phyloP scores from a whole-genome alignment of 2,113 vertebrate genomes.

The Amazona vittata region DNA sequence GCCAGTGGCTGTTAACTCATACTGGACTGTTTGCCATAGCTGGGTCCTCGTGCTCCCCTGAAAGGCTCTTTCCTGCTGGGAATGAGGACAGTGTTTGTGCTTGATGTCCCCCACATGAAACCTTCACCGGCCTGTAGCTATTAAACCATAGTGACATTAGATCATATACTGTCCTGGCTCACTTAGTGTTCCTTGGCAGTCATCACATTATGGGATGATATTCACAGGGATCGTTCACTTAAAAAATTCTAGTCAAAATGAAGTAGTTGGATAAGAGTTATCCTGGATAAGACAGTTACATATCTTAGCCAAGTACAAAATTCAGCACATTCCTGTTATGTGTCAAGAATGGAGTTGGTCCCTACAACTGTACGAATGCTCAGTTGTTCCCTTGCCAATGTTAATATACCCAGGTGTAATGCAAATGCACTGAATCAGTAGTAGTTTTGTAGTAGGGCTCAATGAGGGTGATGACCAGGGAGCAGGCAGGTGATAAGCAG shows the following conservation, averaged over 20 bases:
- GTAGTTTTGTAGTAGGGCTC: not conserved
- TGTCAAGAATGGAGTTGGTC: not conserved
- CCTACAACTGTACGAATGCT: not conserved
- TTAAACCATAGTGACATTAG: too few relatives aligned
- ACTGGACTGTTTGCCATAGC: accelerated
- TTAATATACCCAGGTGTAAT: not conserved
- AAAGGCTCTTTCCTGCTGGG: not conserved
- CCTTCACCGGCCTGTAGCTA: not conserved
- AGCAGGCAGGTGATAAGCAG: not conserved
- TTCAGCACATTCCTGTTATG: accelerated
- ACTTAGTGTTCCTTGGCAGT: not conserved
- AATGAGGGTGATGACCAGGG: not conserved
- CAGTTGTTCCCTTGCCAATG: not conserved
- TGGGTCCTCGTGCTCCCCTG: not conserved
- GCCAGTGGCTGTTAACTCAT: not conserved
- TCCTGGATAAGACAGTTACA: not conserved
- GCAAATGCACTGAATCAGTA: not conserved
- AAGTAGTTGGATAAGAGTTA: not conserved
- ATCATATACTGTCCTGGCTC: not conserved
- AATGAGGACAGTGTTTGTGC: not conserved
- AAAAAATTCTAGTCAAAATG: not conserved
- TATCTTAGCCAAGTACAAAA: not conserved
- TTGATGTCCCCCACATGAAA: accelerated
- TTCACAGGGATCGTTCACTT: not conserved
- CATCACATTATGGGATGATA: too few relatives aligned